These are phyloP conservation scores for Oreochromis tanganicae DNA, from an alignment of 2,113 vertebrate genomes.

Conservation along the genomic window DNA sequence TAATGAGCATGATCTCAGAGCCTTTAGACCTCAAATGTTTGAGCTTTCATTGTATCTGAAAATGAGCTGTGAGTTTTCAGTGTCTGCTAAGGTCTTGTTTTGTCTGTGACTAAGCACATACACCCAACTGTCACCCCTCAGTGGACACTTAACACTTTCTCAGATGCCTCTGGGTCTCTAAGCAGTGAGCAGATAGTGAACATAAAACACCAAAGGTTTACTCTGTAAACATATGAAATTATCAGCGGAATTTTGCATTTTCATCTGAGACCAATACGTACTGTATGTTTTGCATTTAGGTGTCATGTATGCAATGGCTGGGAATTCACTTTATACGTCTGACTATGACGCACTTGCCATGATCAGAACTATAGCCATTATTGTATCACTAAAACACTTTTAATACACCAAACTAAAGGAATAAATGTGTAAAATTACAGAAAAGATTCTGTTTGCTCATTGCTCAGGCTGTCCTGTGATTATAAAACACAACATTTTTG, in stretches of 20 bases:
- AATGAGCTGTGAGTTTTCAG: conserved; percentile 22
- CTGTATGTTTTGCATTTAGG: conserved; percentile 42
- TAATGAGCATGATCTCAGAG: conserved; percentile 16
- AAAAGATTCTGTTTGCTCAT: not conserved
- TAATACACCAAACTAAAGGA: not conserved
- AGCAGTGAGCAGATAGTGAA: not conserved
- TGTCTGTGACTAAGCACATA: conserved; percentile 50
- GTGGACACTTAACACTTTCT: conserved; percentile 23
- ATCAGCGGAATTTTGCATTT: conserved; percentile 3
- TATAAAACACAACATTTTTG: not conserved
- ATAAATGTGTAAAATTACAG: not conserved
- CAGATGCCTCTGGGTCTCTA: conserved; percentile 9
- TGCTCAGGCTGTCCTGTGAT: not conserved
- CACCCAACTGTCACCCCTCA: conserved; percentile 45
- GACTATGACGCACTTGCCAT: not conserved
- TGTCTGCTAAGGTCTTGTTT: conserved; percentile 54
- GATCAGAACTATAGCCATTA: conserved; percentile 20
- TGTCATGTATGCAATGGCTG: conserved; percentile 34
- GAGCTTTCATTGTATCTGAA: conserved; percentile 20
- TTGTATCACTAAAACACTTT: not conserved
- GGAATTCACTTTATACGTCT: conserved; percentile 32
- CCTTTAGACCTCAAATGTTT: conserved; percentile 17
- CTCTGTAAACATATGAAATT: conserved; percentile 17
- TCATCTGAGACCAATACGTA: conserved; percentile 24
- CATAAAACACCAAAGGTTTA: not conserved